Conservation (phyloP, 92 coral and sea anemone species). For the Paragorgia papillata region DNA sequence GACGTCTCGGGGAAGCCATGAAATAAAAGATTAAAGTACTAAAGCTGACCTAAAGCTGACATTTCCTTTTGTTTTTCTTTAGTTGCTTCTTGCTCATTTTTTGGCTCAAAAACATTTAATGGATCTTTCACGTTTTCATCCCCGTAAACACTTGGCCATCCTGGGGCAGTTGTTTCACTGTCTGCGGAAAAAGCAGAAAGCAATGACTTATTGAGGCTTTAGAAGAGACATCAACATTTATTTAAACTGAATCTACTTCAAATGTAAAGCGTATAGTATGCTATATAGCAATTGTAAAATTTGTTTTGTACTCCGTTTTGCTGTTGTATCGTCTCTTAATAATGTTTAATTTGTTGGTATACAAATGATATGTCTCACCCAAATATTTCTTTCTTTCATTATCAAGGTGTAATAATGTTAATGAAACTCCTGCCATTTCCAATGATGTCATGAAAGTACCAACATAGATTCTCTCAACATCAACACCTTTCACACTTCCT, state of each 20-base stretch:
- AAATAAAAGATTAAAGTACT: background rate
- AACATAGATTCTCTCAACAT: conserved; percentile 79
- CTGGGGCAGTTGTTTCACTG: conserved; percentile 67
- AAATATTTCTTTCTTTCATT: conserved; percentile 73
- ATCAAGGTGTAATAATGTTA: conserved; percentile 78
- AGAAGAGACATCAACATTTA: too few relatives aligned
- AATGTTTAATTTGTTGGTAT: too few relatives aligned
- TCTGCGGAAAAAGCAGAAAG: conserved; percentile 35
- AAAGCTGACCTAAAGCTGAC: conserved; percentile 58
- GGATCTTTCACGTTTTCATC: conserved; percentile 64
- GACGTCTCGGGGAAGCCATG: background rate
- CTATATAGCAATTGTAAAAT: too few relatives aligned
- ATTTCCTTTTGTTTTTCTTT: conserved; percentile 29
- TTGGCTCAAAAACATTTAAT: conserved; percentile 40
- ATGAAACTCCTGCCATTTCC: conserved; percentile 96
- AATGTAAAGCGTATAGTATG: too few relatives aligned
- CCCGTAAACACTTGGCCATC: conserved; percentile 75
- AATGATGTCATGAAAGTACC: conserved; percentile 95
- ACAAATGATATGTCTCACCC: conserved; percentile 65
- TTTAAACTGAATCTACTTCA: too few relatives aligned
- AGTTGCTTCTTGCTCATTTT: background rate
- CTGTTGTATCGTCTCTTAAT: too few relatives aligned
- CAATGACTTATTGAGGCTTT: too few relatives aligned
- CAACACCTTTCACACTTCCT: conserved; percentile 66
- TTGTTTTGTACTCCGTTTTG: too few relatives aligned